phyloP scores from a whole-genome alignment of 2,797 vertebrate species.

The Xiphophorus birchmanni region DNA sequence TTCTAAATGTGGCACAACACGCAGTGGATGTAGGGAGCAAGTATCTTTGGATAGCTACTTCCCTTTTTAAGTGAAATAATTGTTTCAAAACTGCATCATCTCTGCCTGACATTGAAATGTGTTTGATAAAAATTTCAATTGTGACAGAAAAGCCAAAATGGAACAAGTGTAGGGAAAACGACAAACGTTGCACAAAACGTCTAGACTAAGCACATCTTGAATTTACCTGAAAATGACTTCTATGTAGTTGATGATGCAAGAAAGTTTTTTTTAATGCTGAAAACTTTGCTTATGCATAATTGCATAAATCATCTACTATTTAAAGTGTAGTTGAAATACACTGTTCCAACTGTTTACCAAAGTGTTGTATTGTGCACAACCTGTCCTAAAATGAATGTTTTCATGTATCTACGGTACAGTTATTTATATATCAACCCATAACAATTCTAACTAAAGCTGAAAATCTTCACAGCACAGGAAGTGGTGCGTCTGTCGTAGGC shows the following conservation, averaged over 20 bases:
- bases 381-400: conserved; percentile 25
- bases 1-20: background rate
- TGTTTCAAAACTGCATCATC: background rate
- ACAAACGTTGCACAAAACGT: background rate
- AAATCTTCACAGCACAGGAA: background rate
- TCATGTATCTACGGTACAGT: conserved; percentile 10
- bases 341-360: conserved; percentile 14
- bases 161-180: background rate
- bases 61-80: background rate
- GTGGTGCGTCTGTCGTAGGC: background rate
- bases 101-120: background rate
- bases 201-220: background rate
- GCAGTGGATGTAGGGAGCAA: background rate
- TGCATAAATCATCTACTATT: conserved; percentile 30
- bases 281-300: conserved; percentile 20
- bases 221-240: background rate
- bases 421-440: background rate
- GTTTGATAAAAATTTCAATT: background rate
- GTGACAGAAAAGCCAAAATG: background rate
- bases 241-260: background rate
- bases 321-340: conserved; percentile 34
- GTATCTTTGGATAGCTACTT: background rate
- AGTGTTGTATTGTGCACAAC: conserved; percentile 41
- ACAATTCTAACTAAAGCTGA: conserved; percentile 12
- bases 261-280: background rate